Base-by-base conservation (phyloP, 2,797 vertebrate species). In the Bradypodion pumilum region DNA sequence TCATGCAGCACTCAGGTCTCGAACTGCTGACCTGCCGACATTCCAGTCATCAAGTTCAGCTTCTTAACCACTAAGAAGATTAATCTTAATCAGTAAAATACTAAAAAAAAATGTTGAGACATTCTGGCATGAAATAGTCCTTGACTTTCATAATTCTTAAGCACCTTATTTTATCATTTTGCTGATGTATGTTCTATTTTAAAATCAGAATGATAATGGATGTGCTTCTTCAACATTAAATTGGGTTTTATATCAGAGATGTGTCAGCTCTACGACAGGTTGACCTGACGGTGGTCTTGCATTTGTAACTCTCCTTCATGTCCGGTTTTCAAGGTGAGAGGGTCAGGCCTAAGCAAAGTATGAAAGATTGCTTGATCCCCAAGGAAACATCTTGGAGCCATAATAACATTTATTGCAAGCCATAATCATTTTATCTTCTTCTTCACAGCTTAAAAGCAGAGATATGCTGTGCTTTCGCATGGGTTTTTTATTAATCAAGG, bases 61-160 rank as follows among this genome's bases (percentile, higher is more conserved):
- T n/a, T n/a, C n/a, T n/a, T n/a, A n/a, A n/a, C n/a, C n/a, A n/a
- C n/a, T n/a, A n/a, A n/a, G n/a, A n/a, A 76, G 83, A 89, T 80
- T 91, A 94, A 94, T 94, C 95, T 94, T 92, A 94, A 94, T 94
- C 91, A 91, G 91, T 91, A 92, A 92, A 93, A 94, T 92, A 92
- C 87, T 93, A 93, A 94, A 86, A 83, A n/a, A n/a, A 84, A 86
- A 77, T 92, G 90, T 80, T 92, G 87, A 92, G 94, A 95, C 95
- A 96, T 95, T 93, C 92, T 90, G 90, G 94, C 94, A 94, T 83
- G 91, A 94, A 95, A 92, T 84, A 94, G 94, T 95, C 95, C 94
- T 96, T 96, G 96, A 96, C 95, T 96, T 95, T 94, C 91, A 94
- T 95, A 95, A 95, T 94, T 96, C 94, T 95, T 94, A 95, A 96